Base-by-base conservation (phyloP, 2,888 invertebrate genomes). In the Tanaodytes sp. region DNA sequence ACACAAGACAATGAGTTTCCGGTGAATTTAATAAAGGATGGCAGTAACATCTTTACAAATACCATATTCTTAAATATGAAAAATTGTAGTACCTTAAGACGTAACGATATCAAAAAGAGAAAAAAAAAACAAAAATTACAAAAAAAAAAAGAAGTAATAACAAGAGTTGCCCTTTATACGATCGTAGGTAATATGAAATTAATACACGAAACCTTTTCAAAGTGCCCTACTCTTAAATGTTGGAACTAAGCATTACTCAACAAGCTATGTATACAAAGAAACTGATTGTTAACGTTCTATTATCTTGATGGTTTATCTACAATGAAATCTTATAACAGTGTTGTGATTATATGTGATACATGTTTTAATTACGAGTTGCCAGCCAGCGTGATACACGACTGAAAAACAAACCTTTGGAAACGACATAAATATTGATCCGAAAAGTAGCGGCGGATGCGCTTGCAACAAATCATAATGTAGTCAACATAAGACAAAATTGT, bases 291-390 rank as follows among this genome's bases (percentile, higher is more conserved):
- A n/a, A n/a, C n/a, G n/a, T n/a, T n/a, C n/a, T n/a, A n/a, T n/a
- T n/a, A 75, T 77, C 69, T 79, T 77, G 76, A 74, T 77, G 74
- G 77, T 75, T 78, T 76, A 78, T 75, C 74, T 78, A 75, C 71
- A 68, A 63, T 42, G 36, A 52, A 27, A 68, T 49, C 51, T 68
- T 62, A 52, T 46, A 46, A 63, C 63, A 36, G 58, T 59, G 68
- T 59, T 82, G 82, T 83, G 82, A 83, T 84, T 79, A 76, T 83
- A 83, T 83, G 83, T 84, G 84, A 83, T 83, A 84, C 69, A 67
- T 77, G 78, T 78, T 74, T 75, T 54, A 72, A 40, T 66, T 69
- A 59, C 36, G 23, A 61, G 59, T 57, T 65, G 33, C 51, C 42
- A 16, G 23, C 36, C 23, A 23, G 23, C 23, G 8, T 23, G 23